These are phyloP conservation scores for Jordanella pulchra DNA, from an alignment of 2,797 vertebrate species.

Conservation along the genomic window DNA sequence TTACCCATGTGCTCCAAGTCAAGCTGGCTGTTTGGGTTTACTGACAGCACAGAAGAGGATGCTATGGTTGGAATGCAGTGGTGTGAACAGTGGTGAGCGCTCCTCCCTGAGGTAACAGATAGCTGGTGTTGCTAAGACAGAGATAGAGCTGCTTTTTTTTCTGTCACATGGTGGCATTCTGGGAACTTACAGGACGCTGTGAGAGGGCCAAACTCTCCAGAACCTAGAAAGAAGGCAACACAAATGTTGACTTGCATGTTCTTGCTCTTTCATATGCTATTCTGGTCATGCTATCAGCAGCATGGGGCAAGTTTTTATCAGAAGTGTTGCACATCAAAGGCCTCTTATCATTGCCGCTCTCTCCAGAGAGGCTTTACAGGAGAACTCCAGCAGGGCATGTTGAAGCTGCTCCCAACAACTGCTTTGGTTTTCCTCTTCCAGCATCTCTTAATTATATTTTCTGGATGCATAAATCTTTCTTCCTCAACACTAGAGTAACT, in stretches of 20 bases:
- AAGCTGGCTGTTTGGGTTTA: slow-evolving; percentile 72
- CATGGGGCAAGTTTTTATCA: slow-evolving; percentile 34
- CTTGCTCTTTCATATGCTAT: slow-evolving; percentile 58
- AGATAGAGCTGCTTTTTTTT: slow-evolving; percentile 66
- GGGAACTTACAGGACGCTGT: slow-evolving; percentile 43
- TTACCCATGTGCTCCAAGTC: slow-evolving; percentile 68
- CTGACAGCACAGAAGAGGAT: slow-evolving; percentile 72
- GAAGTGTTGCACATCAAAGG: slow-evolving; percentile 64
- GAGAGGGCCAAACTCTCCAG: slow-evolving; percentile 38
- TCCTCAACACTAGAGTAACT: slow-evolving; percentile 37
- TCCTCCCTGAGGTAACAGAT: slow-evolving; percentile 64
- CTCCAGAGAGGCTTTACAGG: slow-evolving; percentile 51
- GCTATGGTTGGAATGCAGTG: slow-evolving; percentile 78
- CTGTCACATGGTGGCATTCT: slow-evolving; percentile 61
- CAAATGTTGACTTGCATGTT: slow-evolving; percentile 42
- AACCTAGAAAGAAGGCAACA: slow-evolving; percentile 50
- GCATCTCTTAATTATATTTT: slow-evolving; percentile 51
- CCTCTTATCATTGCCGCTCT: slow-evolving; percentile 41
- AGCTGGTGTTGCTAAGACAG: slow-evolving; percentile 56
- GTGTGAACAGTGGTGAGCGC: slow-evolving; percentile 70
- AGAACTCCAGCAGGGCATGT: slow-evolving; percentile 34
- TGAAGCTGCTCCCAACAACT: slow-evolving; percentile 29
- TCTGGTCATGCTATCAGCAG: slow-evolving; percentile 62
- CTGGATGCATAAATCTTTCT: slow-evolving; percentile 43
- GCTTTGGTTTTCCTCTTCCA: slow-evolving; percentile 36